Conservation (phyloP, 2,888 invertebrate species). For the Philaethria dido region DNA sequence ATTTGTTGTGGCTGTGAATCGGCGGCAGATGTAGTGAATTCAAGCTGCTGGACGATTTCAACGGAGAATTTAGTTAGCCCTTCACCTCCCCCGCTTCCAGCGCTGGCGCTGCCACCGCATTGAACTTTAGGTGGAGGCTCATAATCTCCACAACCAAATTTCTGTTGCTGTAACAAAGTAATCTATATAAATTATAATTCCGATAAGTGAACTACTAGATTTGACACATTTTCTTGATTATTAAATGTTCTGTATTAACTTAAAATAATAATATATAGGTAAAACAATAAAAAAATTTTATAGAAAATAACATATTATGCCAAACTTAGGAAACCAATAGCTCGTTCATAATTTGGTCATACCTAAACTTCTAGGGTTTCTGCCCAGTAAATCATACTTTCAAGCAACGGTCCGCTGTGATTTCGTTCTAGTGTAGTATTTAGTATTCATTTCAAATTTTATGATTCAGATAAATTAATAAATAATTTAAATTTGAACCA, state of each 20-base stretch:
- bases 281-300: neutral
- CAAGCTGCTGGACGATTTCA: slow-evolving; percentile 95
- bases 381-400: too few relatives aligned
- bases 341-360: too few relatives aligned
- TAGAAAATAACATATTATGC: too few relatives aligned
- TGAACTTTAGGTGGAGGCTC: slow-evolving; percentile 91
- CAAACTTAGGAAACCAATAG: too few relatives aligned
- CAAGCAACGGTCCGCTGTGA: too few relatives aligned
- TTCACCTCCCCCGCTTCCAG: slow-evolving; percentile 76
- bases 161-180: slow-evolving; percentile 89
- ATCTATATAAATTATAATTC: slow-evolving; percentile 16
- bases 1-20: slow-evolving; percentile 95
- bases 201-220: neutral
- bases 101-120: slow-evolving; percentile 74
- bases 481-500: too few relatives aligned
- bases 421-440: too few relatives aligned
- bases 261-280: neutral
- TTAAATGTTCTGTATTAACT: neutral
- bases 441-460: too few relatives aligned
- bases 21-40: slow-evolving; percentile 94
- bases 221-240: neutral
- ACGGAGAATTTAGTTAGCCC: slow-evolving; percentile 91
- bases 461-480: too few relatives aligned
- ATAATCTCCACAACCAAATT: slow-evolving; percentile 89
- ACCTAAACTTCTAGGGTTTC: too few relatives aligned